Conservation (phyloP, 2,888 invertebrate species). For the Mactromeris polynyma region DNA sequence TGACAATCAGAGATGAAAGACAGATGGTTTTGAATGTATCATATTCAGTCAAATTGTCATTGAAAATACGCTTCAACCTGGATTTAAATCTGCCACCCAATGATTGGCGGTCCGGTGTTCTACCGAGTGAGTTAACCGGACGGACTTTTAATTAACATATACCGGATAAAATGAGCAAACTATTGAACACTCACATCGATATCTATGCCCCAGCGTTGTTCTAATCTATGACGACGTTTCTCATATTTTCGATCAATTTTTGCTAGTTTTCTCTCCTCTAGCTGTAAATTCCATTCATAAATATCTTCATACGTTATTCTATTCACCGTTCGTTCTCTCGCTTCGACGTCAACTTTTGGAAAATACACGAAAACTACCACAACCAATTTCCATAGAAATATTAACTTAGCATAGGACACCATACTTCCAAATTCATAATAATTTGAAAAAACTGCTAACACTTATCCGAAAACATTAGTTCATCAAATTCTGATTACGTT, state of each 20-base stretch:
- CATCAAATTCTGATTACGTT: no score
- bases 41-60: no score
- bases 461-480: no score
- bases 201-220: slow-evolving; percentile 42
- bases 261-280: neutral
- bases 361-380: neutral
- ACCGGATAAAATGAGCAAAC: neutral
- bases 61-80: no score
- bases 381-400: neutral
- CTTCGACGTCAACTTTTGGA: neutral
- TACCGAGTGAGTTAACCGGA: no score
- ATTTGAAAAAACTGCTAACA: no score
- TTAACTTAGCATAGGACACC: neutral
- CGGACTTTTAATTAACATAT: neutral
- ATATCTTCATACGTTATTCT: neutral
- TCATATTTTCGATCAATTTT: slow-evolving; percentile 44
- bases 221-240: slow-evolving; percentile 40
- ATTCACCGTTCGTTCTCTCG: neutral
- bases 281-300: neutral
- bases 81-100: no score
- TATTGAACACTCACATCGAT: slow-evolving; percentile 54
- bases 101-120: no score
- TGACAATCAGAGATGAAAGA: no score
- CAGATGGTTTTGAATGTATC: no score
- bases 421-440: neutral